Conservation (phyloP, 2,797 vertebrate genomes). For the Chaenodraco wilsoni region DNA sequence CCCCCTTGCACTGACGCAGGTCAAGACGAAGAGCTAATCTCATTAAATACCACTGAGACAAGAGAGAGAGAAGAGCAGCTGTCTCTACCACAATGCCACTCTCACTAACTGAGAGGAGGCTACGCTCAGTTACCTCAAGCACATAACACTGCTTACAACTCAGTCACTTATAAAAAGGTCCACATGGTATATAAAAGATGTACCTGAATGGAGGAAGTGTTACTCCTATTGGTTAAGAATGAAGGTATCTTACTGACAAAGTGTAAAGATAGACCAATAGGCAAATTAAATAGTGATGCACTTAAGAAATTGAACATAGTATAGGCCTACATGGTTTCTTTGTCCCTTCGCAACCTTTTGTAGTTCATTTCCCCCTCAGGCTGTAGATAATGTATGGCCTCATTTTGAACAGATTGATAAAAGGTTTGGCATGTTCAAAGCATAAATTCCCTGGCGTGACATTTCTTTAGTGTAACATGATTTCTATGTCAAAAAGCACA, state of each 20-base stretch:
- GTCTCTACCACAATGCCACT: slow-evolving; percentile 55
- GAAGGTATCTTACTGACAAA: neutral
- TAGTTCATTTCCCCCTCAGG: slow-evolving; percentile 39
- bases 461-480: slow-evolving; percentile 31
- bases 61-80: slow-evolving; percentile 68
- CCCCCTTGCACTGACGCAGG: slow-evolving; percentile 80
- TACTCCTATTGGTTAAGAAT: neutral
- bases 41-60: slow-evolving; percentile 78
- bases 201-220: neutral
- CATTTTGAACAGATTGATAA: slow-evolving; percentile 39
- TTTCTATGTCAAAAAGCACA: slow-evolving; percentile 6
- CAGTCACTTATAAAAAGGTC: slow-evolving; percentile 29
- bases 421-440: slow-evolving; percentile 4
- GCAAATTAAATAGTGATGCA: slow-evolving; percentile 35
- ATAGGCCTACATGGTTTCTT: slow-evolving; percentile 11
- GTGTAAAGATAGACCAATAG: slow-evolving; percentile 16
- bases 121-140: slow-evolving; percentile 37
- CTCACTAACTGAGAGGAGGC: slow-evolving; percentile 60
- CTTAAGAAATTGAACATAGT: slow-evolving; percentile 19
- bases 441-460: slow-evolving; percentile 36
- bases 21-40: slow-evolving; percentile 82
- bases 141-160: slow-evolving; percentile 14
- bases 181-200: neutral
- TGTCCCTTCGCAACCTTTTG: slow-evolving; percentile 30
- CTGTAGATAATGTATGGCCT: slow-evolving; percentile 56